Percentiles rank a stretch among this genome's conserved stretches.
These are phyloP conservation scores for Hesperia comma DNA, from an alignment of 2,888 invertebrate genomes.

Conservation along the genomic window DNA sequence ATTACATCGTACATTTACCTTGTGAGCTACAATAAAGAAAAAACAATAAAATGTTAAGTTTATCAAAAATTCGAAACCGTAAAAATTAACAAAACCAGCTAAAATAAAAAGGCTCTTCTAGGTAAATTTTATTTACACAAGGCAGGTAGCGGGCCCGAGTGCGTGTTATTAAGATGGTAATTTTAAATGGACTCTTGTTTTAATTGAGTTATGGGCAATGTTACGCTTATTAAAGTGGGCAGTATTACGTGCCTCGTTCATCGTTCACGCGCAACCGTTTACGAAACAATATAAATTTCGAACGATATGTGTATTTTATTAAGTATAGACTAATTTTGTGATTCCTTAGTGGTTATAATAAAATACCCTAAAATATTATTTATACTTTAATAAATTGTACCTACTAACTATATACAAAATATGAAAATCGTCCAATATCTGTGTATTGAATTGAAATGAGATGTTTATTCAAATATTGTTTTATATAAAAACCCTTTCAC, in stretches of 20 bases:
- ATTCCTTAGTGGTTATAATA: no score
- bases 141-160: conserved; percentile 66
- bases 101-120: conserved; percentile 48
- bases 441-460: no score
- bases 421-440: no score
- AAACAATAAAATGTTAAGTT: not conserved
- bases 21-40: not conserved
- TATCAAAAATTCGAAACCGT: not conserved
- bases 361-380: no score
- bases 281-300: conserved; percentile 29
- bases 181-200: conserved; percentile 73
- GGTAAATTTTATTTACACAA: conserved; percentile 48
- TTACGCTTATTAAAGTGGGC: conserved; percentile 59
- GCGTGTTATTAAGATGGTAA: conserved; percentile 72
- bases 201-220: conserved; percentile 77
- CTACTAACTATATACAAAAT: no score
- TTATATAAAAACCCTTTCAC: no score
- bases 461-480: no score
- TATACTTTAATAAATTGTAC: no score
- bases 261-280: conserved; percentile 40
- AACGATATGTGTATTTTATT: not conserved
- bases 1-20: not conserved
- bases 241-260: conserved; percentile 25
- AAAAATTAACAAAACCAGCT: not conserved
- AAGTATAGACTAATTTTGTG: not conserved